Evolutionary conservation across 1,140 invertebrate genomes (phyloP).

Genomic region (Tetraneura akinire): DNA sequence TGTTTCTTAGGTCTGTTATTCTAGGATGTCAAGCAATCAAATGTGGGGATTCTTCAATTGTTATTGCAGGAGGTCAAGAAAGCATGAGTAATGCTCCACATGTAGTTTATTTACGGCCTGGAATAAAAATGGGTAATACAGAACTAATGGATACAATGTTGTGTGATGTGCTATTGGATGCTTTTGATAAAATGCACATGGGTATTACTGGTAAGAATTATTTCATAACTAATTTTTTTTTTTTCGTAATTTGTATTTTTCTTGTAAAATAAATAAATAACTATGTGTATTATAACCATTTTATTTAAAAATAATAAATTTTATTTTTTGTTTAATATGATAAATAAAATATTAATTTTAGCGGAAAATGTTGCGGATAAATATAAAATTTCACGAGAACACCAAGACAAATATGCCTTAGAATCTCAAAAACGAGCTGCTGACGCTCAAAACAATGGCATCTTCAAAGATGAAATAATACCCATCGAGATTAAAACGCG

Average conservation of each 20-base stretch:
- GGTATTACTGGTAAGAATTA: constrained; percentile 72
- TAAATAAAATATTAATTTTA: constrained; percentile 55
- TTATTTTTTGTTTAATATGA: too few species aligned
- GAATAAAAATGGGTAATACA: constrained; percentile 71
- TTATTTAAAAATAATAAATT: too few species aligned
- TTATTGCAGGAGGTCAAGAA: constrained; percentile 84
- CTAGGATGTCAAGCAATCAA: constrained; percentile 73
- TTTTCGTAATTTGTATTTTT: too few species aligned
- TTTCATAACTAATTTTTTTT: too few species aligned
- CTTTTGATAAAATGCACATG: constrained; percentile 80
- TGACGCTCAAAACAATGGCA: constrained; percentile 66
- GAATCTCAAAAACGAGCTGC: constrained; percentile 74
- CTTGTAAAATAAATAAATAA: too few species aligned
- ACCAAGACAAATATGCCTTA: constrained; percentile 76
- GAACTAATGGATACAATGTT: constrained; percentile 73
- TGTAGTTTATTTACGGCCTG: constrained; percentile 67
- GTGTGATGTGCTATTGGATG: constrained; percentile 78
- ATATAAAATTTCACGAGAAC: constrained; percentile 69
- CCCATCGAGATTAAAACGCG: constrained; percentile 63
- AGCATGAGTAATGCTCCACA: constrained; percentile 83
- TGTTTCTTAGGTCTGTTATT: constrained; percentile 70
- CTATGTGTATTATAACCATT: too few species aligned
- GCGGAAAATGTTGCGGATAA: constrained; percentile 79
- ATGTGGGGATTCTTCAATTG: constrained; percentile 69
- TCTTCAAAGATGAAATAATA: constrained; percentile 75